Percentiles rank a stretch among this genome's conserved stretches.
Conservation (phyloP, 2,888 invertebrate species). For the Apamea crenata region DNA sequence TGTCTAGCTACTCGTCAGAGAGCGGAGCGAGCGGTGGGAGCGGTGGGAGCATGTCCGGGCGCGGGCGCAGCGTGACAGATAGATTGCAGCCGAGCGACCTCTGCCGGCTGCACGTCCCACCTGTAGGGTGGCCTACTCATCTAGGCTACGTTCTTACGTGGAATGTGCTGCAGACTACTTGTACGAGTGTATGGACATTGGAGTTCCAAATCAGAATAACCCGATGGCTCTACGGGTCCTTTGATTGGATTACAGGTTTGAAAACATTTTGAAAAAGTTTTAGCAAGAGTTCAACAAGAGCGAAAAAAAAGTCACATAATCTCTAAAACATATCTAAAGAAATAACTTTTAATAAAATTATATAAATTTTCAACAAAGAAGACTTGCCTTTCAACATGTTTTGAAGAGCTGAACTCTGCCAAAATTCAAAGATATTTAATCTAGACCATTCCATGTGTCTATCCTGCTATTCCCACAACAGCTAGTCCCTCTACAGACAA, state of each 20-base stretch:
- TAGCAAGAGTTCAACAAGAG: not conserved
- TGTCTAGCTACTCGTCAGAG: conserved; percentile 62
- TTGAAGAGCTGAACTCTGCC: not conserved
- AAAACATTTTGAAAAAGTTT: not conserved
- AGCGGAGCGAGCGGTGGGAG: conserved; percentile 49
- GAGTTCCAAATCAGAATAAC: not conserved
- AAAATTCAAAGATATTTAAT: no score
- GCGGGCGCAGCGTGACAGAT: conserved; percentile 67
- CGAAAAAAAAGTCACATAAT: not conserved
- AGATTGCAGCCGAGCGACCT: conserved; percentile 68
- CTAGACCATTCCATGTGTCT: not conserved
- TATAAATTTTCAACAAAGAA: not conserved
- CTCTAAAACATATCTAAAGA: not conserved
- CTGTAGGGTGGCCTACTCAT: conserved; percentile 49
- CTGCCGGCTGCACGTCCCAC: conserved; percentile 60
- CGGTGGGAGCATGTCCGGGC: conserved; percentile 59
- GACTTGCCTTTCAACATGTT: not conserved
- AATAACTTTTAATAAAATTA: no score
- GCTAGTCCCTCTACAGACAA: conserved; percentile 46
- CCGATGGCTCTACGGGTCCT: not conserved
- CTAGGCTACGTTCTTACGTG: conserved; percentile 12
- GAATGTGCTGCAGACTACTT: not conserved
- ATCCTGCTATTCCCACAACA: conserved; percentile 29
- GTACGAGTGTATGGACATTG: not conserved
- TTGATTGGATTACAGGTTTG: not conserved